Evolutionary conservation across 2,888 invertebrate genomes (phyloP).

Genomic region (Drosophila longiperda): DNA sequence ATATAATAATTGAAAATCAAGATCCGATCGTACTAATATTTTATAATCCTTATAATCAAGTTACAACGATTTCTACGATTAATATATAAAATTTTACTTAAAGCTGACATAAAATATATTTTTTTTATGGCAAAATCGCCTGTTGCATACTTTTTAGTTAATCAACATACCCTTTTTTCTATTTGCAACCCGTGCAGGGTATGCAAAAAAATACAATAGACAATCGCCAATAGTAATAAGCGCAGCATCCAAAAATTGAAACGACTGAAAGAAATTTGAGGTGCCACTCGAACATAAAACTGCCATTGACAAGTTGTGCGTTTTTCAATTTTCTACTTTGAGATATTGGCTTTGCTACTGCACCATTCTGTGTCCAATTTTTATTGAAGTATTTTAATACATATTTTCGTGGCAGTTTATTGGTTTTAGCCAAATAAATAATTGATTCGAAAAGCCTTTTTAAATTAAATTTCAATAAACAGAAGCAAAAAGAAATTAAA

Average conservation of each 20-base stretch:
- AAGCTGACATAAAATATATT: too few relatives aligned
- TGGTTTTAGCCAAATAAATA: conserved; percentile 40
- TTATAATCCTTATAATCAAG: background rate
- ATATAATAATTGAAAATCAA: too few relatives aligned
- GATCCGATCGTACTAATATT: too few relatives aligned
- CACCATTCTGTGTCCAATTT: background rate
- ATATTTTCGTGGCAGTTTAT: conserved; percentile 1
- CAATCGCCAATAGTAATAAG: conserved; percentile 4
- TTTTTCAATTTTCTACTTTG: conserved; percentile 28
- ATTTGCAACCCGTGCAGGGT: background rate
- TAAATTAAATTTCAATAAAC: conserved; percentile 50
- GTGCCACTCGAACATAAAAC: conserved; percentile 59
- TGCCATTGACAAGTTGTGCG: conserved; percentile 52
- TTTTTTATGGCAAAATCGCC: too few relatives aligned
- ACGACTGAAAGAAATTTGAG: conserved; percentile 56
- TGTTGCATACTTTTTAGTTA: background rate
- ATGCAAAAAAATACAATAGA: conserved; percentile 1
- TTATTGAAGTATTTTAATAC: background rate
- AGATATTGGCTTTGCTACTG: background rate
- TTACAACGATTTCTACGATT: background rate
- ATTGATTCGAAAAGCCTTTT: conserved; percentile 55
- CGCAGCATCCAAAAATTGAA: conserved; percentile 14
- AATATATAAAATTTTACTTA: too few relatives aligned
- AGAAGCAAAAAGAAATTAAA: conserved; percentile 26
- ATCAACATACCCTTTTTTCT: too few relatives aligned